Conservation (phyloP, 2,888 invertebrate genomes). For the Drosophila lacicola region DNA sequence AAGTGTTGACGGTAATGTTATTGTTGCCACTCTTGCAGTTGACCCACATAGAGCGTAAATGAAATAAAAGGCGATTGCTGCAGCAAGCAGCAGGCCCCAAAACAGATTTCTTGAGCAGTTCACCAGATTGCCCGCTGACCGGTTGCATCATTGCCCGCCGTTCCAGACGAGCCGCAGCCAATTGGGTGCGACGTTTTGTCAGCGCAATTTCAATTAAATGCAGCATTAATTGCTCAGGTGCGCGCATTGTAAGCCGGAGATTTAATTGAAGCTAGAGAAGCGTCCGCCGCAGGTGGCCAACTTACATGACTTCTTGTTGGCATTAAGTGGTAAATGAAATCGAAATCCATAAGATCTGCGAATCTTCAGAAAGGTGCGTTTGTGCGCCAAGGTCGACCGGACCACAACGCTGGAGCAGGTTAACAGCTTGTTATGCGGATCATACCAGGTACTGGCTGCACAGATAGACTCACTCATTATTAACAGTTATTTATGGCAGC, state of each 20-base stretch:
- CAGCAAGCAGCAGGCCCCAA: conserved; percentile 29
- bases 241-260: conserved; percentile 20
- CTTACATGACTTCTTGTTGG: conserved; percentile 25
- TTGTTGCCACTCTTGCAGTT: conserved; percentile 70
- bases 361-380: conserved; percentile 34
- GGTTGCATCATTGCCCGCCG: conserved; percentile 59
- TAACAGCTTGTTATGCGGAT: conserved; percentile 53
- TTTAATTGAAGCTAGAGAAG: conserved; percentile 18
- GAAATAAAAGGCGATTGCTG: conserved; percentile 68
- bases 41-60: conserved; percentile 74
- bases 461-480: conserved; percentile 34
- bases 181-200: conserved; percentile 60
- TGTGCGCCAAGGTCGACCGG: conserved; percentile 56
- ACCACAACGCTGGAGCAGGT: conserved; percentile 32
- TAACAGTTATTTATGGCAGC: conserved; percentile 64
- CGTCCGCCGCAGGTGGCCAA: conserved; percentile 48
- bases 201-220: conserved; percentile 63
- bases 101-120: conserved; percentile 54
- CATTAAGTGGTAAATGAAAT: conserved; percentile 30
- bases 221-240: conserved; percentile 63
- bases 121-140: conserved; percentile 9
- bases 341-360: conserved; percentile 25
- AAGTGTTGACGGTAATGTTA: conserved; percentile 70
- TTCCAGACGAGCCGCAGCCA: conserved; percentile 40
- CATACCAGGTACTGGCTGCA: conserved; percentile 7